Conservation (phyloP, 2,113 vertebrate species). For the Erythrocercus mccallii region DNA sequence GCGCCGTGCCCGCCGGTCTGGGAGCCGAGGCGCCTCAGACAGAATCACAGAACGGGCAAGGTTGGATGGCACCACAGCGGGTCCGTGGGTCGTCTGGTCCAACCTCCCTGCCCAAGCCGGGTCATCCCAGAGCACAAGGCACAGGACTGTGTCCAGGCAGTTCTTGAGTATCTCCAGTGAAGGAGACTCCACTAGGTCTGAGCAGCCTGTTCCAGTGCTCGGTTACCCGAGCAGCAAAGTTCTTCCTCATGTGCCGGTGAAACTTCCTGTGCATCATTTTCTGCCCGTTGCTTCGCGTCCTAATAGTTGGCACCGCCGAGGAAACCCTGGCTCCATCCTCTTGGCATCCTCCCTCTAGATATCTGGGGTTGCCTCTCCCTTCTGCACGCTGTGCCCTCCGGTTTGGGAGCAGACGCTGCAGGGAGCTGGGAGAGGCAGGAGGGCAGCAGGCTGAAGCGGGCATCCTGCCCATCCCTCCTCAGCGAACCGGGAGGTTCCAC, state of each 20-base stretch:
- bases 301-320: neutral
- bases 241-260: neutral
- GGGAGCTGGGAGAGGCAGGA: neutral
- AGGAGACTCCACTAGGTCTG: neutral
- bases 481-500: neutral
- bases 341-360: no score
- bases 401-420: neutral
- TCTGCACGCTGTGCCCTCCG: rapidly evolving
- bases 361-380: neutral
- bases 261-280: neutral
- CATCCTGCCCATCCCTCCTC: neutral
- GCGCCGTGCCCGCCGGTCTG: neutral
- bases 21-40: neutral
- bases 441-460: neutral
- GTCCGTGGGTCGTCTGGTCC: rapidly evolving
- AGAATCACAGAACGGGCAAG: rapidly evolving
- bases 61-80: neutral
- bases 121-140: neutral
- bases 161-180: neutral
- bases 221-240: neutral
- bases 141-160: no score
- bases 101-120: neutral
- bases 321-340: neutral
- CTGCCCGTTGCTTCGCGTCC: neutral
- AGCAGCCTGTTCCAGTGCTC: neutral